Base-by-base conservation (phyloP, 2,888 invertebrate genomes). In the Hesperia comma region DNA sequence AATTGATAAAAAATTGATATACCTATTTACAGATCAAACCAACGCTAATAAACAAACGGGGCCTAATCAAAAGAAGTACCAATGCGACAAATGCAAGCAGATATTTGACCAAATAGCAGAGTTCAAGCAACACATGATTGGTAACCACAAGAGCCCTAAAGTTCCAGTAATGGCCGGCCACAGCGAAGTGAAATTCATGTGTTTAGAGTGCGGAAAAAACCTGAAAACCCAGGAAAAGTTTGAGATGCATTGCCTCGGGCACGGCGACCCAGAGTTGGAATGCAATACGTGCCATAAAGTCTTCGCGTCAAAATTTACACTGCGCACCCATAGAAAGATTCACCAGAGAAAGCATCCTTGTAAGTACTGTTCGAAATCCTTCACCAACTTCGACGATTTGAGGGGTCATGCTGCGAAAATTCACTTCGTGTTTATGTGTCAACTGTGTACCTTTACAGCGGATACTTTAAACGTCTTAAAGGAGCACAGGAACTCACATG, bases 211-310 rank as follows among this genome's bases (percentile, higher is more conserved):
- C 69, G 87, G 86, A 0, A 91, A 89, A 70, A 80, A 74, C 14
- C 75, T 92, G 1, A 92, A 90, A 68, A 86, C 70, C 17, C 79
- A 82, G 61, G 77, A 83, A 61, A 92, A 92, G 70, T 90, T 86
- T 67, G 84, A 88, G 49, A 72, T 76, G 14, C 93, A 93, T 74
- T 82, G 85, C 71, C 75, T 84, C 26, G 87, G 86, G 0, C 93
- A 93, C 66, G 92, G 92, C 0, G 83, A 93, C 74, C 93, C 93
- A 0, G 88, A 93, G 0, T 67, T 88, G 6, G 92, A 93, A 78
- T 93, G 93, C 69, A 73, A 77, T 12, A 84, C 83, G 69, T 93
- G 93, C 75, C 82, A 79, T 17, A 93, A 93, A 76, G 92, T 93
- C 0, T 93, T 90, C 75, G 89, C 92, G 0, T 87, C 92, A 14